Evolutionary conservation across 2,113 vertebrate genomes (phyloP).

Genomic region (Tupaia chinensis): DNA sequence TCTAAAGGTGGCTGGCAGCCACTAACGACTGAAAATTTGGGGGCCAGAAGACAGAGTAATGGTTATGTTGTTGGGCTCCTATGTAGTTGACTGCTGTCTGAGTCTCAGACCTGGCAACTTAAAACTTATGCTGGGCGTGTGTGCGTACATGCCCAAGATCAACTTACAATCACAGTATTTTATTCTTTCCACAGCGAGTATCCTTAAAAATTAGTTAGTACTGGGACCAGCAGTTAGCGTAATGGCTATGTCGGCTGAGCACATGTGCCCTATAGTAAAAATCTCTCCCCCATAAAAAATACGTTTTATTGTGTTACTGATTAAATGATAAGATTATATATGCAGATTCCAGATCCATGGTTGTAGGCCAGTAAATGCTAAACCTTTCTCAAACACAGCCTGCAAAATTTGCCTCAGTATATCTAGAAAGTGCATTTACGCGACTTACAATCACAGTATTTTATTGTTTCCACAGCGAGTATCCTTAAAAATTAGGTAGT

Average conservation of each 20-base stretch:
- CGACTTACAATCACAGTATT: neutral
- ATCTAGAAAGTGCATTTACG: neutral
- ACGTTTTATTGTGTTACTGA: neutral
- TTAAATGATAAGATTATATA: neutral
- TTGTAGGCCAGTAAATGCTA: neutral
- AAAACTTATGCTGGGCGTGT: no score
- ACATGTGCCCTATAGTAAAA: no score
- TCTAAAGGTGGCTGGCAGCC: neutral
- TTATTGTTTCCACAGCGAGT: neutral
- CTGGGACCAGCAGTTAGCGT: no score
- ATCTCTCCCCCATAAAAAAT: no score
- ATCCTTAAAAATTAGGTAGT: constrained; percentile 11
- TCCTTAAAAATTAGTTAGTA: constrained; percentile 4
- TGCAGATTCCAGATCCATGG: neutral
- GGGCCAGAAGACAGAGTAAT: no score
- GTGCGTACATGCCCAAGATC: neutral
- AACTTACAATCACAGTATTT: neutral
- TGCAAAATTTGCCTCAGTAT: neutral
- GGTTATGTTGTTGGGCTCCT: no score
- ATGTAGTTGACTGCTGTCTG: no score
- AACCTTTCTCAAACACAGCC: neutral
- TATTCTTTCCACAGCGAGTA: neutral
- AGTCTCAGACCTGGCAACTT: no score
- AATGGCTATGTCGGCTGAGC: no score
- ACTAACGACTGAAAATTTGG: neutral